Conservation (phyloP, 2,113 vertebrate species). For the Plecturocebus donacophilus region DNA sequence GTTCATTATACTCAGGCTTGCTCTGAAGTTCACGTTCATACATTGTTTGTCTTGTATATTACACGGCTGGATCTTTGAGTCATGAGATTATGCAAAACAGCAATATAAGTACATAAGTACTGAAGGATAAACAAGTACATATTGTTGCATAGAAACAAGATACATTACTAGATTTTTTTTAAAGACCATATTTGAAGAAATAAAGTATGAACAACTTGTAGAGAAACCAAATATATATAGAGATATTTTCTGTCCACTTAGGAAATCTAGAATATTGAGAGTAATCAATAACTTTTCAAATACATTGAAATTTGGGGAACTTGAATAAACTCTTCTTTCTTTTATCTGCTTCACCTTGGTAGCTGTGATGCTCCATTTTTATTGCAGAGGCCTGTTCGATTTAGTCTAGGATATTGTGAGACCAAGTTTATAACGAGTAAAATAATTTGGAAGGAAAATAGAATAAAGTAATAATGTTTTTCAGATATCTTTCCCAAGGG, state of each 20-base stretch:
- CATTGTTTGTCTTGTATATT: not conserved
- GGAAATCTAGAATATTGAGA: not conserved
- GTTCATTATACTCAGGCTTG: not conserved
- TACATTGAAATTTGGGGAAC: not conserved
- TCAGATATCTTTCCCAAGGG: conserved; percentile 16
- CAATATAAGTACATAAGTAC: not conserved
- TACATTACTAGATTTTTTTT: not conserved
- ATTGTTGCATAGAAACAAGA: not conserved
- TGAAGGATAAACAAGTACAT: not conserved
- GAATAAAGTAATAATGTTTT: conserved; percentile 50
- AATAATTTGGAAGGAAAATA: conserved; percentile 55
- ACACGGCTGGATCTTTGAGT: not conserved
- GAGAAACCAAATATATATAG: not conserved
- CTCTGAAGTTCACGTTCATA: not conserved
- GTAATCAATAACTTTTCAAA: conserved; percentile 6
- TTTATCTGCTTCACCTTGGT: not conserved
- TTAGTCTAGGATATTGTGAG: conserved; percentile 5
- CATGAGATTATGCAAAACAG: not conserved
- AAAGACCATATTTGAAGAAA: not conserved
- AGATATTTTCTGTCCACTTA: not conserved
- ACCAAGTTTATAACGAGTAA: not conserved
- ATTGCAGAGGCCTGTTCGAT: conserved; percentile 5
- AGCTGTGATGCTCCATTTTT: not conserved
- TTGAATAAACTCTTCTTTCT: not conserved
- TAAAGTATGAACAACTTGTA: not conserved